Evolutionary conservation across 2,113 vertebrate species (phyloP).

Genomic region (Notechis scutatus): DNA sequence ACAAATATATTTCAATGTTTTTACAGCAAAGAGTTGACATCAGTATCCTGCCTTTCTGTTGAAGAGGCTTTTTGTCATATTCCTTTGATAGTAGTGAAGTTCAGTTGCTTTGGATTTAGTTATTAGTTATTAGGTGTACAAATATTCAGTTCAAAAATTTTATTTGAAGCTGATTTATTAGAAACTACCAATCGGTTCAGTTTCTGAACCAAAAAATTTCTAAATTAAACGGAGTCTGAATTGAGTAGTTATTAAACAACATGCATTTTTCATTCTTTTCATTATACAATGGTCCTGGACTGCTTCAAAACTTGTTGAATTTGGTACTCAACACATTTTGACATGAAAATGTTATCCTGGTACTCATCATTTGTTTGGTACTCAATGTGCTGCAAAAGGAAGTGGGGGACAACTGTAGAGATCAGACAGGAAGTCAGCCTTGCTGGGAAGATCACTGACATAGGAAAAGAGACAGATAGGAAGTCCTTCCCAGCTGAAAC

Average conservation of each 20-base stretch:
- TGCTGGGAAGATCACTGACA: no score
- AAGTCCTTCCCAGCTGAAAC: no score
- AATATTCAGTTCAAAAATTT: not conserved
- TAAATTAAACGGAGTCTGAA: not conserved
- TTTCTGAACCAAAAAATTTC: not conserved
- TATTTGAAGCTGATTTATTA: not conserved
- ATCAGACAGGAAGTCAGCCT: no score
- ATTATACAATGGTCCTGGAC: not conserved
- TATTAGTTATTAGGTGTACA: not conserved
- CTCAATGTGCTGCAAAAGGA: no score
- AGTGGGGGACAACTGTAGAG: no score
- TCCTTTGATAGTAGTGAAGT: not conserved
- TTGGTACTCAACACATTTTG: not conserved
- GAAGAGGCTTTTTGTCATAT: not conserved
- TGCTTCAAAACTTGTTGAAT: not conserved
- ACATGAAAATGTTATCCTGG: no score
- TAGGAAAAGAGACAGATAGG: no score
- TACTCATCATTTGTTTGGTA: no score
- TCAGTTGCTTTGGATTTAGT: not conserved
- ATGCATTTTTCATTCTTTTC: not conserved
- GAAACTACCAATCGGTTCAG: not conserved
- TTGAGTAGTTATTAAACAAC: not conserved
- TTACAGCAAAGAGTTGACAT: not conserved
- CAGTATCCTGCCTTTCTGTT: not conserved
- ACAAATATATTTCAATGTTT: not conserved